Evolutionary conservation across 1,140 invertebrate species (phyloP).

Genomic region (Ganaspis sp.): DNA sequence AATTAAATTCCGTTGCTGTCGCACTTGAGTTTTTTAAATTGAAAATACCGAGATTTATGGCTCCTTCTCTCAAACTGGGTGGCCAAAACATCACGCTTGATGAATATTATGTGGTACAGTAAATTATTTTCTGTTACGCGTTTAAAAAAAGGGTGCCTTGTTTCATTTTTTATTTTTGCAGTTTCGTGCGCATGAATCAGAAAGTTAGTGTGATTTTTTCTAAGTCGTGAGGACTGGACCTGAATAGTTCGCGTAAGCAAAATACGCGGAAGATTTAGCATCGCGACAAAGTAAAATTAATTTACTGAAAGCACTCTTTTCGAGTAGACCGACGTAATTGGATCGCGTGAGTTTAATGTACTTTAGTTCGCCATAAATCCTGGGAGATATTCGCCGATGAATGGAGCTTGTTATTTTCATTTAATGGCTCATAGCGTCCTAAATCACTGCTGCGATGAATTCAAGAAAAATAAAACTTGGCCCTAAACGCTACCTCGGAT

Average conservation of each 20-base stretch:
- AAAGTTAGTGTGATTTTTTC: background rate
- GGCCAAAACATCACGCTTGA: no score
- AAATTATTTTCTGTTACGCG: no score
- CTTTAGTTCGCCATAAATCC: slow-evolving; percentile 13
- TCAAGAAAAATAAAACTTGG: background rate
- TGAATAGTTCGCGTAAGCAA: slow-evolving; percentile 18
- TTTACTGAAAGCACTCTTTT: slow-evolving; percentile 22
- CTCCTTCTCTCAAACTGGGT: no score
- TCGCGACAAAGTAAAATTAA: slow-evolving; percentile 23
- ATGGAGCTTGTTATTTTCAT: slow-evolving; percentile 30
- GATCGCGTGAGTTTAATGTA: slow-evolving; percentile 31
- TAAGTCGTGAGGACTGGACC: slow-evolving; percentile 4
- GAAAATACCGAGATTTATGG: no score
- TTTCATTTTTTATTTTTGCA: background rate
- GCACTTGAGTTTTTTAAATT: no score
- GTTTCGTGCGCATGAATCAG: background rate
- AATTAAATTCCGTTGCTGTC: no score
- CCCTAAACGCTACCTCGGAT: background rate
- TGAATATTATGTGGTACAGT: no score
- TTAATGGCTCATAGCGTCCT: slow-evolving; percentile 24
- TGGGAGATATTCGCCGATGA: slow-evolving; percentile 20
- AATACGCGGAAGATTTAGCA: slow-evolving; percentile 6
- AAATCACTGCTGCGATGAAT: slow-evolving; percentile 11
- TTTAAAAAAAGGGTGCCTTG: no score
- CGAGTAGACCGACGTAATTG: slow-evolving; percentile 22